Base-by-base conservation (phyloP, 2,888 invertebrate genomes). In the Suillia variegata region DNA sequence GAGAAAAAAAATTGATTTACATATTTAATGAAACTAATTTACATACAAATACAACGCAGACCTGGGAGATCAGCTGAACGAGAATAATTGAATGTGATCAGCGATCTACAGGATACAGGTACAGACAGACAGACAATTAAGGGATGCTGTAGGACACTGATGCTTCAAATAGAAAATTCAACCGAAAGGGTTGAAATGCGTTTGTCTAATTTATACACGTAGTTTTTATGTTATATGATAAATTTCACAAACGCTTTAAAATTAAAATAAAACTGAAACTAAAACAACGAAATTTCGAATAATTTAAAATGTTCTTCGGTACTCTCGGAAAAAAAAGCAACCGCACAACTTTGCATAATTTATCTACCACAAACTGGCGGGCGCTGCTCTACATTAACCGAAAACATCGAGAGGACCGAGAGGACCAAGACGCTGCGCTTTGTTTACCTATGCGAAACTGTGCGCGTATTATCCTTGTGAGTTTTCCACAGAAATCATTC, bases 21-120 rank as follows among this genome's bases (percentile, higher is more conserved):
- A 75, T 73, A 66, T 75, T 67, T 72, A 75, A 73, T 74, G 71
- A 75, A 73, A 72, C 70, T 67, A 70, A 73, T 73, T 73, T 73
- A 66, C 74, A 71, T 71, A 69, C 58, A 18, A 48, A 47, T 15
- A 67, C 67, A 71, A 68, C 69, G 64, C 54, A 70, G 74, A 73
- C 74, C 72, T 72, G 70, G n/a, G n/a, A 66, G 55, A 45, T 45
- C 45, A 45, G 45, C 20, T 18, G 45, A 38, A 12, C 26, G 26
- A 6, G 26, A 26, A 26, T 10, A 10, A 10, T 26, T 26, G 26
- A 26, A 6, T 5, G 26, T 26, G 26, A 26, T 26, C 26, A n/a
- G n/a, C n/a, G n/a, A n/a, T n/a, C n/a, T n/a, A n/a, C n/a, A n/a
- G n/a, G n/a, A n/a, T n/a, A n/a, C n/a, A n/a, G n/a, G n/a, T n/a